Base-by-base conservation (phyloP, 2,113 vertebrate genomes). In the Gasterosteus aculeatus region DNA sequence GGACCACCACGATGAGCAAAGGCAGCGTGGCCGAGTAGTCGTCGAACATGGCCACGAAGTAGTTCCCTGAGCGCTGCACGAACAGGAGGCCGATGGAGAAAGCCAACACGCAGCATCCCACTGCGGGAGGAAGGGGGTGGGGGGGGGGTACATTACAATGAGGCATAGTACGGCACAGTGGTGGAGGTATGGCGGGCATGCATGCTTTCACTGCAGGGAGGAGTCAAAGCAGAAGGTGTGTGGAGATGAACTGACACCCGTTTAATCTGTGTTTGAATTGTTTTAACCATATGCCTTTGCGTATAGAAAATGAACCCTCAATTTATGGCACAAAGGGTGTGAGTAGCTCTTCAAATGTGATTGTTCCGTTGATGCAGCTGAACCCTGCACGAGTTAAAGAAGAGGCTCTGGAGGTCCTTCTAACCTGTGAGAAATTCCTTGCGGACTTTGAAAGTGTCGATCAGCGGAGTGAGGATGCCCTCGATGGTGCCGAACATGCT, bases 401-500 rank as follows among this genome's bases (percentile, higher is more conserved):
- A 7, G 46, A 19, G 33, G 8, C 2, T 1, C 5, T 1, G 46
- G 15, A 41, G 15, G 19, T 31, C 42, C 35, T 19, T 53, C 89
- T 83, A 5, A 95, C 94, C 93, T 88, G 97, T 97, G n/a, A 98
- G 94, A 79, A 97, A 91, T 90, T 99, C 98, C 87, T 99, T 99
- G 78, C 96, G 96, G 82, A 98, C 91, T 95, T 98, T 98, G 89
- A 98, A 97, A 1, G 96, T 96, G 85, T 99, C 98, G 19, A 98
- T 95, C 39, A 98, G 88, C 2, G 97, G 97, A 0, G 97, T 98
- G 78, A 97, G 96, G 81, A 99, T 99, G 14, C 98, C 97, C 94
- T 99, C 97, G 46, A 98, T 98, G 74, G 96, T 98, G 78, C 98
- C 97, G 80, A 99, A 99, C 98, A 99, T 99, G 90, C 97, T 99